Evolutionary conservation across 1,140 invertebrate genomes (phyloP).

Genomic region (Antheraea pernyi): DNA sequence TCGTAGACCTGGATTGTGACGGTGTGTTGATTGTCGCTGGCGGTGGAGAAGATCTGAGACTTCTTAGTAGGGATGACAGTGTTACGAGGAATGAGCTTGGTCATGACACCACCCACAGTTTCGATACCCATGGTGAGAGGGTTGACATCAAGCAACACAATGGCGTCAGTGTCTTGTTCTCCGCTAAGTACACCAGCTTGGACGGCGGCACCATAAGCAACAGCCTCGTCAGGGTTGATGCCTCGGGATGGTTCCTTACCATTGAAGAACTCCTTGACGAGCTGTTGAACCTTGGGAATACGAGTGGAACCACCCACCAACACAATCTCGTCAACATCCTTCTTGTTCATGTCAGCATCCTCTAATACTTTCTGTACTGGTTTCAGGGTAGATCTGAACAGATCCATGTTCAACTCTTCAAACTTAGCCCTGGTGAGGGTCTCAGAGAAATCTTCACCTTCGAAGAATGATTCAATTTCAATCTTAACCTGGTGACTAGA

Average conservation of each 20-base stretch:
- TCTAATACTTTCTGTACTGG: constrained; percentile 98
- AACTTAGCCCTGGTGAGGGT: constrained; percentile 99
- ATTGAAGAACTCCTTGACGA: constrained; percentile 99
- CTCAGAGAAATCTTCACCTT: constrained; percentile 99
- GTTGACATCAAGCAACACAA: constrained; percentile 98
- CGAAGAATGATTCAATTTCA: constrained; percentile 99
- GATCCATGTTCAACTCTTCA: constrained; percentile 99
- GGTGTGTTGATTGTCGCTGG: constrained; percentile 99
- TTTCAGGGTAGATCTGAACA: constrained; percentile 98
- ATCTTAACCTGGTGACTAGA: constrained; percentile 97
- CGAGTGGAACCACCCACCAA: constrained; percentile 99
- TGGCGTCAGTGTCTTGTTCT: constrained; percentile 96
- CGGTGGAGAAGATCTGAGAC: constrained; percentile 99
- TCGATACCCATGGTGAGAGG: constrained; percentile 99
- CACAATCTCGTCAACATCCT: constrained; percentile 99
- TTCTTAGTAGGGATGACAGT: constrained; percentile 99
- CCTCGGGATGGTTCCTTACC: constrained; percentile 98
- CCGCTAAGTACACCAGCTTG: constrained; percentile 95
- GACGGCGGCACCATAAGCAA: constrained; percentile 99
- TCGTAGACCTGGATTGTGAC: constrained; percentile 94
- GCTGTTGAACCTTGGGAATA: constrained; percentile 99
- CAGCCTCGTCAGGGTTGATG: constrained; percentile 99
- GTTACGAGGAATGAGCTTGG: constrained; percentile 98
- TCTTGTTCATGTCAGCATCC: constrained; percentile 99
- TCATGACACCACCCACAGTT: constrained; percentile 99